Conservation (phyloP, 2,888 invertebrate genomes). For the Xanthia icteritia region DNA sequence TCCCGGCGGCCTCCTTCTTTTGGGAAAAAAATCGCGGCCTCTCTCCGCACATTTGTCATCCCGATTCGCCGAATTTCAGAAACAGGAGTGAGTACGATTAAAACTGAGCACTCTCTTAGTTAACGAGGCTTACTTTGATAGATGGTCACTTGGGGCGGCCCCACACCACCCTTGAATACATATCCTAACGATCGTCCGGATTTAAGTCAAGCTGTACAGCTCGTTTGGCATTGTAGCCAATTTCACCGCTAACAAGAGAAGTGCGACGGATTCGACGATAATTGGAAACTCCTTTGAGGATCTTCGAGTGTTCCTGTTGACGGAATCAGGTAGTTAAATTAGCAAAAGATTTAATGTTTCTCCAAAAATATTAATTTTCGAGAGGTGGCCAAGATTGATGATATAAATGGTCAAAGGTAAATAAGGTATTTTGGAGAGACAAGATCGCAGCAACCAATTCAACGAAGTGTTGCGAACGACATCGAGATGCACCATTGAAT, state of each 20-base stretch:
- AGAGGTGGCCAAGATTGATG: not conserved
- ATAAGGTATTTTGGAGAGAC: constrained; percentile 15
- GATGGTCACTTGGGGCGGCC: constrained; percentile 71
- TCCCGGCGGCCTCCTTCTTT: constrained; percentile 23
- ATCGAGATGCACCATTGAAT: constrained; percentile 58
- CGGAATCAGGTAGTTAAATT: constrained; percentile 14
- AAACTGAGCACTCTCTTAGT: constrained; percentile 74
- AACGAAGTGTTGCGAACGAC: constrained; percentile 22
- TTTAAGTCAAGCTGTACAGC: constrained; percentile 59
- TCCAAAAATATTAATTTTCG: constrained; percentile 21
- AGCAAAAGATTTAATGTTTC: constrained; percentile 29
- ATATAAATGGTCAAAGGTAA: constrained; percentile 18
- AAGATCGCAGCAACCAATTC: constrained; percentile 43
- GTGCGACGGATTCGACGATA: constrained; percentile 55
- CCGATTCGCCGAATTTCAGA: constrained; percentile 69
- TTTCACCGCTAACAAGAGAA: constrained; percentile 58
- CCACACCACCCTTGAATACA: constrained; percentile 63
- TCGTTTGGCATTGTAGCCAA: constrained; percentile 65
- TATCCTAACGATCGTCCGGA: constrained; percentile 65
- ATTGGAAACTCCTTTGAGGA: constrained; percentile 63
- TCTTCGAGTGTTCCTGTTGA: constrained; percentile 30
- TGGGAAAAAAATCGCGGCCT: constrained; percentile 34
- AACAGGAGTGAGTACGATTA: constrained; percentile 74
- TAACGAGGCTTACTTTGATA: constrained; percentile 80
- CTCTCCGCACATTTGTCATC: constrained; percentile 70